Evolutionary conservation across 2,113 vertebrate genomes (phyloP).

Genomic region (Ibidorhyncha struthersii): DNA sequence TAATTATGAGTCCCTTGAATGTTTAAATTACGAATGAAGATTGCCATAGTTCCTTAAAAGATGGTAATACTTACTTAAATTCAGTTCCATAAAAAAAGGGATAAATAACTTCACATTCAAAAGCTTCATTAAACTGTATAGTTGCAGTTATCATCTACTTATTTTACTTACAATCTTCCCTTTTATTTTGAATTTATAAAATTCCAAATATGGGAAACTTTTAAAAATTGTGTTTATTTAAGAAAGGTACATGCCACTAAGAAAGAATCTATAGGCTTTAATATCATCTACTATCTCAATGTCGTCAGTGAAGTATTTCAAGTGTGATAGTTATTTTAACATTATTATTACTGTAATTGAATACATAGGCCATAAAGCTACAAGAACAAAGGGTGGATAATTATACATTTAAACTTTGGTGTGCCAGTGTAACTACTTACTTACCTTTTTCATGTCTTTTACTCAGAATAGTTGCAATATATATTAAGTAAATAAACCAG

Average conservation of each 20-base stretch:
- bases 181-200: neutral
- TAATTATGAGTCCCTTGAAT: neutral
- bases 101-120: neutral
- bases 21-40: conserved; percentile 4
- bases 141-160: neutral
- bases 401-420: neutral
- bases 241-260: neutral
- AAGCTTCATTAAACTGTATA: neutral
- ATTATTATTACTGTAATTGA: neutral
- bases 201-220: neutral
- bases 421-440: neutral
- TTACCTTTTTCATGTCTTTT: neutral
- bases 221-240: neutral
- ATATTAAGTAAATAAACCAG: neutral
- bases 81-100: neutral
- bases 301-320: neutral
- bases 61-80: neutral
- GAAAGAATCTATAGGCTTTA: neutral
- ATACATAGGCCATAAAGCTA: neutral
- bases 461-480: neutral
- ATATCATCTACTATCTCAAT: neutral
- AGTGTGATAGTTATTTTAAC: neutral
- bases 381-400: neutral
- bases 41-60: neutral
- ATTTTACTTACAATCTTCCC: neutral